Conservation (phyloP, 2,113 vertebrate genomes). For the Galemys pyrenaicus region DNA sequence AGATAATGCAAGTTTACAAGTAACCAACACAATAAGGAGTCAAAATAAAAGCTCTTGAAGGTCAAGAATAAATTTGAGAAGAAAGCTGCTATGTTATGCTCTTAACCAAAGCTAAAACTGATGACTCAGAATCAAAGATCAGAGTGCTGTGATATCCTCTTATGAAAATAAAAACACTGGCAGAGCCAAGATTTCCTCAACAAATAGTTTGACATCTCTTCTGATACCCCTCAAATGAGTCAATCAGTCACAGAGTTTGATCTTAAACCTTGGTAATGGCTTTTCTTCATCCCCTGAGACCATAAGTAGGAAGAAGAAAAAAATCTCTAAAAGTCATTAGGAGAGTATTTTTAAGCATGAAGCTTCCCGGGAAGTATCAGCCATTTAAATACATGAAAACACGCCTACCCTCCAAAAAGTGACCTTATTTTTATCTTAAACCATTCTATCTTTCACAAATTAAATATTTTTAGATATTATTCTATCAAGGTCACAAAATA, state of each 20-base stretch:
- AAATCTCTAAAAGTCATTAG: not conserved
- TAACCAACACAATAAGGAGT: not conserved
- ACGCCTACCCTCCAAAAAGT: not conserved
- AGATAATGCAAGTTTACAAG: not conserved
- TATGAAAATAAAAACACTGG: not conserved
- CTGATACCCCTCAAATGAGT: not conserved
- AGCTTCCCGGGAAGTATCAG: not conserved
- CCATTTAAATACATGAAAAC: not conserved
- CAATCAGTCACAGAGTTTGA: not conserved
- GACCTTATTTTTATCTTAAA: constrained; percentile 1
- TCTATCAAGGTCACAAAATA: not conserved
- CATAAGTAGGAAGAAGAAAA: not conserved
- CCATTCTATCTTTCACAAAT: not conserved
- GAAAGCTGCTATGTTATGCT: not conserved
- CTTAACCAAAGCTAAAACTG: not conserved
- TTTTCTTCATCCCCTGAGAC: not conserved
- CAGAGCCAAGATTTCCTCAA: not conserved
- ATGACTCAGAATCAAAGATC: not conserved
- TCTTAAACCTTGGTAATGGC: not conserved
- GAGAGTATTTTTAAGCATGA: not conserved
- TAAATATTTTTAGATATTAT: not conserved
- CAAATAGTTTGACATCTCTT: not conserved
- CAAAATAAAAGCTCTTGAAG: not conserved
- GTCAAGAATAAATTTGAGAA: not conserved
- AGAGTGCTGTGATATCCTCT: not conserved